Evolutionary conservation across 2,113 vertebrate species (phyloP), one percentile per base, ranked within the genome.

Genomic region (Pluvianellus socialis): DNA sequence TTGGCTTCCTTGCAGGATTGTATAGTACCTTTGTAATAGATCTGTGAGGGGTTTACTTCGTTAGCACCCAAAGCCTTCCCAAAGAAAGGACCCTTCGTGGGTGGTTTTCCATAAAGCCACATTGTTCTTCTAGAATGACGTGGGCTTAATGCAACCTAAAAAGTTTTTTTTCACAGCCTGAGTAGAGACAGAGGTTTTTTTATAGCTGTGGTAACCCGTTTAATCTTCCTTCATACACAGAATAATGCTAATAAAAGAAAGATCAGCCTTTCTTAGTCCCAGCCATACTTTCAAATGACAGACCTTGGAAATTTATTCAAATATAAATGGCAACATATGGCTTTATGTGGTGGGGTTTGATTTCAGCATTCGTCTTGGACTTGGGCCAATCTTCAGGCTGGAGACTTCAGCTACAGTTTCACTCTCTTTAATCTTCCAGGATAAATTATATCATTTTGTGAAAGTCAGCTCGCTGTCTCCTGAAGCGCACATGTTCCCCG

Each of bases 371-470:
- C 68, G 1, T 26, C 73, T 76, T 66, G 76, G 91, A 58, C 22
- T 35, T 12, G 10, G 93, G 66, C 92, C 93, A 93, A 14, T 23
- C 84, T 92, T 59, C 76, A 86, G 88, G 75, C 85, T 83, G 30
- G 47, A 86, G 94, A 61, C n/a, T 90, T 65, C 45, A 10, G 33
- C 90, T 90, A 26, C 50, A 22, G 55, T 47, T 77, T 77, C 79
- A 5, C 59, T 47, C 68, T n/a, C 94, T 94, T 90, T 90, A 90
- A 94, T 95, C 85, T 81, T 61, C 32, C 63, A 28, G 88, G 91
- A 26, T 75, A 55, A 91, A 87, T 94, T 10, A 42, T 83, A 91
- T 63, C 85, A 33, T 84, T 85, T 45, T 72, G 26, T 73, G 79
- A 44, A 88, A 94, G 56, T 17, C 88, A 76, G 86, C 92, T 90